phyloP scores from a whole-genome alignment of 92 coral and sea anemone genomes.

The Ricordea florida region DNA sequence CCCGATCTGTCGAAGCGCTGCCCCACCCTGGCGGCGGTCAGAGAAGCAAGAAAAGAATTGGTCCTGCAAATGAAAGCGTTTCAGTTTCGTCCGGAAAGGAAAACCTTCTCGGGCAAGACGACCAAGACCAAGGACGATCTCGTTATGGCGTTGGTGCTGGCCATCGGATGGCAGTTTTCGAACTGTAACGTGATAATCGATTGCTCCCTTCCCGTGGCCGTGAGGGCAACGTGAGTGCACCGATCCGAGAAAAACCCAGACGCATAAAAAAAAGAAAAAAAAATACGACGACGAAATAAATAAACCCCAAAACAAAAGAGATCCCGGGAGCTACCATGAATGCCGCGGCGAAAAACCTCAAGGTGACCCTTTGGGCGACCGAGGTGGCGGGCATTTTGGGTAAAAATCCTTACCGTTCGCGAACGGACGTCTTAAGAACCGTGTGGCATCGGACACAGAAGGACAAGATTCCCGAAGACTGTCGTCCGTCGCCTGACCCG shows the following conservation, averaged over 20 bases:
- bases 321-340: no score
- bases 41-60: not conserved
- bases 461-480: not conserved
- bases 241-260: no score
- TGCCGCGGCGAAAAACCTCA: not conserved
- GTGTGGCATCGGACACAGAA: not conserved
- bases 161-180: slow-evolving; percentile 14
- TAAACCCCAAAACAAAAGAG: no score
- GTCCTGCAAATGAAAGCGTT: not conserved
- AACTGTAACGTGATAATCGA: not conserved
- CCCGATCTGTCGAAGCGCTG: not conserved
- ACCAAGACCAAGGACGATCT: not conserved
- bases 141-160: not conserved
- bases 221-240: not conserved
- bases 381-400: not conserved
- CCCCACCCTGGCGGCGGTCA: not conserved
- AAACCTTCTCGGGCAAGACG: slow-evolving; percentile 5
- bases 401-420: not conserved
- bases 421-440: not conserved
- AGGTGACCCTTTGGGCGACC: not conserved
- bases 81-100: not conserved
- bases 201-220: not conserved
- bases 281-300: no score
- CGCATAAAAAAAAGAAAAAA: no score
- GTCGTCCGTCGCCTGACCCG: not conserved